phyloP scores from a whole-genome alignment of 2,797 vertebrate genomes.

The Rhinogobio ventralis region DNA sequence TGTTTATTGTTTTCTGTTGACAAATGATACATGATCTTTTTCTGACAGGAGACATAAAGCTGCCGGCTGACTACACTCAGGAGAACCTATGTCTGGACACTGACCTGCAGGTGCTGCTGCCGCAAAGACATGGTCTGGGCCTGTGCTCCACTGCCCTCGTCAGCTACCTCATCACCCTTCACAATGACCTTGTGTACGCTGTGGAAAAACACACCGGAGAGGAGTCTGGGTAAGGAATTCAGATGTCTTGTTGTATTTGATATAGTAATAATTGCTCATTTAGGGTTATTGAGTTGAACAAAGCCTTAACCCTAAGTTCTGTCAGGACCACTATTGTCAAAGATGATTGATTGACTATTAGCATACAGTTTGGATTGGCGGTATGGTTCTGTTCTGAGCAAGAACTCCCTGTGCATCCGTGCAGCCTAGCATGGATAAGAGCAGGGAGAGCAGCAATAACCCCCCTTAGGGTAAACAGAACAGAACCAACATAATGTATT shows the following conservation, averaged over 20 bases:
- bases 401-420: no score
- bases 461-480: no score
- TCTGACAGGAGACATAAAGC: slow-evolving; percentile 88
- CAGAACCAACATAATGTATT: no score
- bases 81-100: slow-evolving; percentile 76
- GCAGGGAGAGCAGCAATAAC: no score
- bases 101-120: slow-evolving; percentile 86
- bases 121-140: slow-evolving; percentile 84
- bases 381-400: no score
- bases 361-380: no score
- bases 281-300: background rate
- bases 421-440: no score
- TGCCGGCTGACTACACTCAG: slow-evolving; percentile 81
- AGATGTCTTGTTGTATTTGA: slow-evolving; percentile 32
- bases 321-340: no score
- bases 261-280: background rate
- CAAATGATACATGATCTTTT: background rate
- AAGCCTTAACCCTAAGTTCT: background rate
- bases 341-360: no score
- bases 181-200: slow-evolving; percentile 85
- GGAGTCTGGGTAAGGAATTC: slow-evolving; percentile 82
- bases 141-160: slow-evolving; percentile 90
- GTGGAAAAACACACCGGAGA: slow-evolving; percentile 82
- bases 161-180: slow-evolving; percentile 91
- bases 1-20: background rate